Evolutionary conservation across 2,113 vertebrate species (phyloP).

Genomic region (Cephalopterus ornatus): DNA sequence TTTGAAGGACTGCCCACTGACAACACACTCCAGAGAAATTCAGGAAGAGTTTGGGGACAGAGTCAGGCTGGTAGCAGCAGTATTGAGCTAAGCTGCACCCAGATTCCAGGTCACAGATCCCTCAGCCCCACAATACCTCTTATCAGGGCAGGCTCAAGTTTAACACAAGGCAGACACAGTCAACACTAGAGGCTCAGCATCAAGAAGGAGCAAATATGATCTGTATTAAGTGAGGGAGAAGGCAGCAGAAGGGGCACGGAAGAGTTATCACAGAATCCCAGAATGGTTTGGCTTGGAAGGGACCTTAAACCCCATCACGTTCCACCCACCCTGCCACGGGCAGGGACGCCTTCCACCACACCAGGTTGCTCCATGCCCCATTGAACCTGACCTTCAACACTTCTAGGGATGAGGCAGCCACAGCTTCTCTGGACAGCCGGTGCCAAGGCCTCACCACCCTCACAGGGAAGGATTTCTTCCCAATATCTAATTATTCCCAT

Average conservation of each 20-base stretch:
- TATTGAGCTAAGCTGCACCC: accelerated
- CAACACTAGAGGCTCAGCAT: not conserved
- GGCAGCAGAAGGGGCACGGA: not conserved
- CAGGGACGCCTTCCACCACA: not conserved
- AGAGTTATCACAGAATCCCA: not conserved
- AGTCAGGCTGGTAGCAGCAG: not conserved
- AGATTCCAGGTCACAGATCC: not conserved
- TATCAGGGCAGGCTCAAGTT: not conserved
- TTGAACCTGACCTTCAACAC: not conserved
- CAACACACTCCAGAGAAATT: not conserved
- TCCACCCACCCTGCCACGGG: not conserved
- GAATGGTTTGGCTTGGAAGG: not conserved
- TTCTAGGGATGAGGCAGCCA: not conserved
- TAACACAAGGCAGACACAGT: not conserved
- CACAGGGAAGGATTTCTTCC: not conserved
- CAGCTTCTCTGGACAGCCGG: not conserved
- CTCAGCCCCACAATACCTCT: not conserved
- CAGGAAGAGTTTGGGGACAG: not conserved
- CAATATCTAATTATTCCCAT: not conserved
- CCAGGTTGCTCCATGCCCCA: not conserved
- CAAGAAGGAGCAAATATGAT: not conserved
- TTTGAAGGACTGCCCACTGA: not conserved
- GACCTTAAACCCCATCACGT: not conserved
- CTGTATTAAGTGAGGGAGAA: not conserved
- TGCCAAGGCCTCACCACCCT: not conserved